Percentiles rank a stretch among this genome's conserved stretches.
phyloP scores from a whole-genome alignment of 2,113 vertebrate species.

The Terrapene triunguis region DNA sequence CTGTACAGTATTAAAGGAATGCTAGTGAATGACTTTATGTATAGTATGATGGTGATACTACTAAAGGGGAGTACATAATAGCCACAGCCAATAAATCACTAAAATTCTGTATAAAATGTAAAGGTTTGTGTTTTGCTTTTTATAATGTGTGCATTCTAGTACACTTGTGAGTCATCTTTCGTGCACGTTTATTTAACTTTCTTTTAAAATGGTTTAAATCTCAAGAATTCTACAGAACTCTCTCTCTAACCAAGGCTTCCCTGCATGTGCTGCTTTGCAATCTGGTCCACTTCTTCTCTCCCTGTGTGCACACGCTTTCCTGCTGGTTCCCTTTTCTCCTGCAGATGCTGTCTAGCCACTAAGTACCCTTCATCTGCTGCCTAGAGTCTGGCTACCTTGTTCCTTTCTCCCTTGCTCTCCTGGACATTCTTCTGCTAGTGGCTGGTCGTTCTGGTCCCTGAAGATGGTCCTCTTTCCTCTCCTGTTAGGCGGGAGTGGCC shows the following conservation, averaged over 20 bases:
- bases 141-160: background rate
- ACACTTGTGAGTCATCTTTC: background rate
- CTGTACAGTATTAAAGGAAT: no score
- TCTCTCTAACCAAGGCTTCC: background rate
- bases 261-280: no score
- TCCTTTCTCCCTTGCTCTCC: conserved; percentile 9
- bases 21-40: background rate
- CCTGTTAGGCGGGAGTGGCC: background rate
- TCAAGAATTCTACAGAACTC: background rate
- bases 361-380: background rate
- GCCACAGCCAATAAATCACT: background rate
- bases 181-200: background rate
- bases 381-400: background rate
- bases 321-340: no score
- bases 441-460: background rate
- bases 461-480: conserved; percentile 2
- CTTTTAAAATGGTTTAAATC: background rate
- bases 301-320: no score
- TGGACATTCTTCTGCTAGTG: background rate
- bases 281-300: no score
- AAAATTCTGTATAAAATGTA: background rate
- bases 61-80: background rate
- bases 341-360: no score
- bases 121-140: background rate
- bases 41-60: background rate